Conservation (phyloP, 2,888 invertebrate species). For the Chirona hameri region DNA sequence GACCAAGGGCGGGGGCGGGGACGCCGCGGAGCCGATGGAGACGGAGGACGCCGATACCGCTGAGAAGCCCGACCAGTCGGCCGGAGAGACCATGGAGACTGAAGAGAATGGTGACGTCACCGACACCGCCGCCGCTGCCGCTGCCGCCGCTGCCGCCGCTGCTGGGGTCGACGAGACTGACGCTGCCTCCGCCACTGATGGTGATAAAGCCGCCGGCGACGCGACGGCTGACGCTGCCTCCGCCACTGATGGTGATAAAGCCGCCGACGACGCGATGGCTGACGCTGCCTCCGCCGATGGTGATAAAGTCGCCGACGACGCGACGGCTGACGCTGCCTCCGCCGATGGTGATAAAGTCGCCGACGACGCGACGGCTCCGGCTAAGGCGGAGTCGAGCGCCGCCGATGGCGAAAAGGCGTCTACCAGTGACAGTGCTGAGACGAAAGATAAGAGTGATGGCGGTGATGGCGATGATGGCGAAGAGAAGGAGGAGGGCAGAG, state of each 20-base stretch:
- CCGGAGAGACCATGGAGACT: conserved; percentile 41
- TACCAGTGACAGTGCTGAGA: no score
- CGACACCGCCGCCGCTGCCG: conserved; percentile 30
- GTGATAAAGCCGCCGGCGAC: neutral
- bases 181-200: neutral
- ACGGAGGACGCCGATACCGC: conserved; percentile 40
- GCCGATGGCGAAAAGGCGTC: no score
- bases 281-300: no score
- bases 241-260: no score
- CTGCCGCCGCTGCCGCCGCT: conserved; percentile 36
- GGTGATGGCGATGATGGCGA: no score
- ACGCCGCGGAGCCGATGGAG: conserved; percentile 38
- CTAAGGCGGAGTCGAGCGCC: no score
- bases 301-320: no score
- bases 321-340: no score
- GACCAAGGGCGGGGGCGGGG: conserved; percentile 35
- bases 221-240: neutral
- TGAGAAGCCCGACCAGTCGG: conserved; percentile 41
- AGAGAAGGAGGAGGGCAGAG: conserved; percentile 38
- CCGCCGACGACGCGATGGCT: no score
- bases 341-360: no score
- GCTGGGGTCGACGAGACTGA: neutral
- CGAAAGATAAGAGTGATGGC: no score
- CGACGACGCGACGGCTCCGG: no score
- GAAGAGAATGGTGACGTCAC: conserved; percentile 40